Conservation (phyloP, 2,888 invertebrate genomes). For the Macroteleia sp. region DNA sequence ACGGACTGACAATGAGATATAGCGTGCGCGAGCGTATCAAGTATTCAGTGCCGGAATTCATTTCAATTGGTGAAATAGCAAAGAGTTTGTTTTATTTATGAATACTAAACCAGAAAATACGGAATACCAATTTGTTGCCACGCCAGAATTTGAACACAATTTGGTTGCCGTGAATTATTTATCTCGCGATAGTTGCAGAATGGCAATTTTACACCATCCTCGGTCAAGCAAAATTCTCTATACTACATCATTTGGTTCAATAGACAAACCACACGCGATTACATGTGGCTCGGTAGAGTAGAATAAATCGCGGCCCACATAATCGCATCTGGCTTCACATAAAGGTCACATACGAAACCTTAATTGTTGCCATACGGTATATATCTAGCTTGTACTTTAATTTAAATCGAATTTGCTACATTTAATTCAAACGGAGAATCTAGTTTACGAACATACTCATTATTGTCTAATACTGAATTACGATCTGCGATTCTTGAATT, state of each 20-base stretch:
- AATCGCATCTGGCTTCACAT: conserved; percentile 23
- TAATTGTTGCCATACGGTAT: conserved; percentile 13
- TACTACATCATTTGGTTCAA: conserved; percentile 15
- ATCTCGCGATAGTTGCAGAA: background rate
- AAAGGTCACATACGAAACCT: conserved; percentile 28
- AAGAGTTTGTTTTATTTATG: conserved; percentile 8
- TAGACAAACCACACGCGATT: conserved; percentile 26
- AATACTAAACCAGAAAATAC: background rate
- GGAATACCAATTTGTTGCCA: conserved; percentile 1
- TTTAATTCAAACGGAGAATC: conserved; percentile 28
- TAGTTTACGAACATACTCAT: conserved; percentile 13
- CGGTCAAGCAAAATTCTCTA: conserved; percentile 6
- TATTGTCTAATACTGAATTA: conserved; percentile 27
- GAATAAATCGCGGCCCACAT: conserved; percentile 29
- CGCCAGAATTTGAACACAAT: conserved; percentile 2
- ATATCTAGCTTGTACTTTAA: conserved; percentile 17
- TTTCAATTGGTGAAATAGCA: conserved; percentile 3
- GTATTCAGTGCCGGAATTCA: conserved; percentile 7
- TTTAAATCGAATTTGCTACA: conserved; percentile 25
- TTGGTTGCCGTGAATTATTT: conserved; percentile 4
- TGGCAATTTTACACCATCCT: conserved; percentile 12
- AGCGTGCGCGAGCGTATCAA: background rate
- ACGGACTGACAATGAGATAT: conserved; percentile 1
- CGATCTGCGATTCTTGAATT: conserved; percentile 23
- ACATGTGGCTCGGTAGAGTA: conserved; percentile 27